A percentile compares a stretch with the other conserved stretches of the same genome.
These are phyloP conservation scores for Nomada fucata DNA, from an alignment of 2,888 invertebrate genomes.

Conservation along the genomic window DNA sequence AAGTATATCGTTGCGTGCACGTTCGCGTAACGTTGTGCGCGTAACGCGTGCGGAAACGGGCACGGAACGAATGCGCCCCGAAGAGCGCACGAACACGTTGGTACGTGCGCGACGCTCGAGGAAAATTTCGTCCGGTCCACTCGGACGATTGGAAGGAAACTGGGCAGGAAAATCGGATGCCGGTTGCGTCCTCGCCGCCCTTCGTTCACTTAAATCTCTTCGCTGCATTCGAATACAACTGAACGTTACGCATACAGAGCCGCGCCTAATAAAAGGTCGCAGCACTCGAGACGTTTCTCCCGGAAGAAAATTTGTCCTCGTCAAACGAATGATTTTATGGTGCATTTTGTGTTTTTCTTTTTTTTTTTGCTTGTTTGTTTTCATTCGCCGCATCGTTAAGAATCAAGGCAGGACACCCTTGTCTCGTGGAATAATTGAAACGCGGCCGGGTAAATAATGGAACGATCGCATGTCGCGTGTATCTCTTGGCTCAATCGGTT, in stretches of 20 bases:
- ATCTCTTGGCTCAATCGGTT: no score
- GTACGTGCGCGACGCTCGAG: conserved; percentile 50
- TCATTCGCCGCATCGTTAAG: no score
- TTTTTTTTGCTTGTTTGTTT: no score
- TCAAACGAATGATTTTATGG: neutral
- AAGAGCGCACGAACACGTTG: conserved; percentile 35
- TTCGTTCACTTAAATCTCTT: conserved; percentile 61
- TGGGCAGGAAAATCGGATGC: conserved; percentile 73
- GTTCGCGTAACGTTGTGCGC: conserved; percentile 34
- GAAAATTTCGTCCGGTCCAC: conserved; percentile 72
- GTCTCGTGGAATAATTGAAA: no score
- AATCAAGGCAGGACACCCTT: no score
- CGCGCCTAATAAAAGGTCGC: conserved; percentile 9
- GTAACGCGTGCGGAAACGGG: conserved; percentile 15
- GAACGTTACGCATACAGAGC: conserved; percentile 2
- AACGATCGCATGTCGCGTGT: no score
- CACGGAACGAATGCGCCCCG: conserved; percentile 40
- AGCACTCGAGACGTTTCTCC: conserved; percentile 47
- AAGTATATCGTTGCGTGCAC: conserved; percentile 60
- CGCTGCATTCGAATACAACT: conserved; percentile 58
- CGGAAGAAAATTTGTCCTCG: conserved; percentile 9
- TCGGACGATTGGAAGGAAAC: conserved; percentile 75
- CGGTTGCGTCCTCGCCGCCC: conserved; percentile 51
- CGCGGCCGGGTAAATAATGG: no score
- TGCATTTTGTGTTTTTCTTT: no score